Percentiles rank a stretch among this genome's conserved stretches.
Conservation (phyloP, 2,888 invertebrate species). For the Atherix ibis region DNA sequence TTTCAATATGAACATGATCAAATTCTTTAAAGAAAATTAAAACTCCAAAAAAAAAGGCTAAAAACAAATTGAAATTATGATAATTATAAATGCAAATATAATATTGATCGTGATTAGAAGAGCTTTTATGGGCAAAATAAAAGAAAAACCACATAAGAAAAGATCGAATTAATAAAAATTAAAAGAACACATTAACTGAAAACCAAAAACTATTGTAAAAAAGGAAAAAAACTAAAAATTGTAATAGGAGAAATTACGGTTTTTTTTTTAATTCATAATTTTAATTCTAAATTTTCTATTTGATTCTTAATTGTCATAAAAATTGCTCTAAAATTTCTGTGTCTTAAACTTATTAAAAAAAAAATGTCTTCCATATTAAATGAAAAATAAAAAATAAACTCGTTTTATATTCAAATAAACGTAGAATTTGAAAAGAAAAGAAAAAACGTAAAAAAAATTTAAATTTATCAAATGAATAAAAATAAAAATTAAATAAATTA, state of each 20-base stretch:
- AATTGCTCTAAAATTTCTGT: slow-evolving; percentile 31
- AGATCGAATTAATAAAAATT: too few species aligned
- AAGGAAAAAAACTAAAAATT: not conserved
- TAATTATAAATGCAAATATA: too few species aligned
- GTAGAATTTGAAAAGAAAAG: slow-evolving; percentile 2
- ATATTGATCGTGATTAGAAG: too few species aligned
- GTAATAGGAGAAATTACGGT: not conserved
- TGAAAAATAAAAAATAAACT: slow-evolving; percentile 9
- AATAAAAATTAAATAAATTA: too few species aligned
- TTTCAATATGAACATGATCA: too few species aligned
- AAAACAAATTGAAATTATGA: too few species aligned
- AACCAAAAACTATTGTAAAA: not conserved
- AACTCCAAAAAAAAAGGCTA: too few species aligned
- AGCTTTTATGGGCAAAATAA: too few species aligned
- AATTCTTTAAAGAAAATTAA: too few species aligned
- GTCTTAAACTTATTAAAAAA: slow-evolving; percentile 35
- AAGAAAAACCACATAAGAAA: too few species aligned
- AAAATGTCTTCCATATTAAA: slow-evolving; percentile 30
- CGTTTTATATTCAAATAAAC: slow-evolving; percentile 2
- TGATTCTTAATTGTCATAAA: slow-evolving; percentile 11
- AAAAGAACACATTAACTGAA: slow-evolving; percentile 3
- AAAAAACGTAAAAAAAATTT: too few species aligned
- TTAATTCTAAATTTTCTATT: slow-evolving; percentile 3
- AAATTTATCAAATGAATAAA: too few species aligned
- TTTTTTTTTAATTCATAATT: slow-evolving; percentile 8